Base-by-base conservation (phyloP, 2,113 vertebrate genomes). In the Parus major region DNA sequence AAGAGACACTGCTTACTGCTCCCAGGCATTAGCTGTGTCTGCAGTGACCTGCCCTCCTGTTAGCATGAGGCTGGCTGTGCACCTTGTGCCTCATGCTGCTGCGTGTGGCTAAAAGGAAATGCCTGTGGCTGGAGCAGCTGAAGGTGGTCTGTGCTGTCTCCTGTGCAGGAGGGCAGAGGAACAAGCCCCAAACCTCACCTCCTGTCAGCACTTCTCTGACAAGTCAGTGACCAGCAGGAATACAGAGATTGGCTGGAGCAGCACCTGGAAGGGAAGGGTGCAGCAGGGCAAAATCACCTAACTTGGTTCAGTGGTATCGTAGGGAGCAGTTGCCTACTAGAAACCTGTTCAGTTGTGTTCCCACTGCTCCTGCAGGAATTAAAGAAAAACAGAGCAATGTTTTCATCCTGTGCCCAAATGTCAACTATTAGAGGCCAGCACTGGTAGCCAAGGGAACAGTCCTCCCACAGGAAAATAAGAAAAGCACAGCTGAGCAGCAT, bases 401-500 rank as follows among this genome's bases (percentile, higher is more conserved):
- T 95, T 95, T 87, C 63, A 81, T 86, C 68, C 79, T 49, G 44
- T 93, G 71, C 44, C 79, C 76, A 88, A 94, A 90, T 88, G 85
- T 71, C 82, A 56, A 28, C 75, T 91, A 49, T 88, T 41, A 88
- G 41, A 83, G 94, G 64, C 64, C 87, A 90, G 79, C 24, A 7
- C 33, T 64, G 76, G 92, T 97, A 95, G 94, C 90, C 94, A 94
- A 92, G 96, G 94, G 93, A 96, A 96, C 94, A 63, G 75, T 71
- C 76, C 63, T 93, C 52, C 64, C 52, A 63, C 47, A 77, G 71
- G 33, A 88, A 92, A 94, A 90, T 23, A 52, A 84, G 69, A 59
- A 93, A 95, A 92, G 55, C 63, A 39, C 53, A 57, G 79, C 44
- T 41, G 56, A 93, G 42, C 60, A 93, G 64, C 76, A 25, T 31